Base-by-base conservation (phyloP, 2,888 invertebrate species). In the Troides aeacus region DNA sequence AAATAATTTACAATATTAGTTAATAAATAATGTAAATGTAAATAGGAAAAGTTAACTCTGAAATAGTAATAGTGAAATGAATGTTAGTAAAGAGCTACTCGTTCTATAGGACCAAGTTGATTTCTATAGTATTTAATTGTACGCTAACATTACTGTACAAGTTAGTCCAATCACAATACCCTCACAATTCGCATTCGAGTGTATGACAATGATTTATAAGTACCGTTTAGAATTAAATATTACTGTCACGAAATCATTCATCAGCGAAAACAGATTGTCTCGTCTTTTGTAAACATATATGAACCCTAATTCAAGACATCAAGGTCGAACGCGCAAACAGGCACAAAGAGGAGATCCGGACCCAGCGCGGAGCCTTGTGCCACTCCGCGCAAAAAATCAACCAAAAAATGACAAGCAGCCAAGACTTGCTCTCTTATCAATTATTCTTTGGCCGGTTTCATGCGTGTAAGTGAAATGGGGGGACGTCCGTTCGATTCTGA, bases 361-460 rank as follows among this genome's bases (percentile, higher is more conserved):
- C 74, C 74, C 74, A 73, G 73, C 64, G 66, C 68, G 24, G 63
- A 56, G 74, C 71, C 72, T 77, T 77, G 75, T 76, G 74, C 66
- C 72, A 76, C 74, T 77, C 78, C 73, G 75, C 74, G 71, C 53
- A 66, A 70, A 69, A 66, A 70, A 70, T 50, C 67, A 72, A 72
- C 73, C 69, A 75, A 76, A 76, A 75, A 76, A 75, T 75, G 77
- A 76, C 74, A 77, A 76, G 77, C 76, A 75, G 74, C 75, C 78
- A 70, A 78, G 76, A 77, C 78, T 76, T 74, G 78, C 75, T 73
- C 77, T 75, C 78, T 79, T 80, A 80, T 80, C 80, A 80, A 80
- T 79, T 80, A 79, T 80, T 78, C 79, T 72, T 72, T 73, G 75
- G 75, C 80, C 79, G 79, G 80, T 80, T 80, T 75, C 73, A 74